phyloP scores from a whole-genome alignment of 2,888 invertebrate genomes.

The Eilema caniola region DNA sequence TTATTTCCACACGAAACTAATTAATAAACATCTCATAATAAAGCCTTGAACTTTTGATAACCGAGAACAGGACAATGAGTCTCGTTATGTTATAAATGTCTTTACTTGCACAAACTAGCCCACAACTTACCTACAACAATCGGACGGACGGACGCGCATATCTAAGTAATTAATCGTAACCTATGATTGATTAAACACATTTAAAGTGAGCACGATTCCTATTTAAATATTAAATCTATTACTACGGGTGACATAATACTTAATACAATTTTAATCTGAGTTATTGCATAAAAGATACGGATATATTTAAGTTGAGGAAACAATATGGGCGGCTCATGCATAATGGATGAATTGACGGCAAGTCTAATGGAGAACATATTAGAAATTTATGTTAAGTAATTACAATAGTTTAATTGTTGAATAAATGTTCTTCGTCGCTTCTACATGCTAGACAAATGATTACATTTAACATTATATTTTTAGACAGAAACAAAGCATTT shows the following conservation, averaged over 20 bases:
- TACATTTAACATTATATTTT: conserved; percentile 26
- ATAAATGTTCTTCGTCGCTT: conserved; percentile 42
- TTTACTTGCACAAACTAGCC: conserved; percentile 68
- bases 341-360: conserved; percentile 72
- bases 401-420: conserved; percentile 76
- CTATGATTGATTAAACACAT: conserved; percentile 86
- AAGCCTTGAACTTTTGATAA: conserved; percentile 84
- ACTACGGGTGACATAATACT: conserved; percentile 82
- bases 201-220: conserved; percentile 82
- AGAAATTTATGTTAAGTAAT: conserved; percentile 75
- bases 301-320: conserved; percentile 78
- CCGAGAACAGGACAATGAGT: conserved; percentile 79
- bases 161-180: conserved; percentile 85
- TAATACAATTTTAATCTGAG: conserved; percentile 83
- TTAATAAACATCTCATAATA: conserved; percentile 82
- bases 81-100: conserved; percentile 74
- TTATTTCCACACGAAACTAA: conserved; percentile 76
- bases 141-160: conserved; percentile 74
- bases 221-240: conserved; percentile 85
- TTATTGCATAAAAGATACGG: conserved; percentile 78
- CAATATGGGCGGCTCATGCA: conserved; percentile 79
- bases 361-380: conserved; percentile 74
- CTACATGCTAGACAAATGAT: conserved; percentile 40
- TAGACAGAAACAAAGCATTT: conserved; percentile 18
- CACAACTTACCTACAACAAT: conserved; percentile 64